These are phyloP conservation scores for Cylindroiulus punctatus DNA, from an alignment of 2,888 invertebrate genomes.

Conservation along the genomic window DNA sequence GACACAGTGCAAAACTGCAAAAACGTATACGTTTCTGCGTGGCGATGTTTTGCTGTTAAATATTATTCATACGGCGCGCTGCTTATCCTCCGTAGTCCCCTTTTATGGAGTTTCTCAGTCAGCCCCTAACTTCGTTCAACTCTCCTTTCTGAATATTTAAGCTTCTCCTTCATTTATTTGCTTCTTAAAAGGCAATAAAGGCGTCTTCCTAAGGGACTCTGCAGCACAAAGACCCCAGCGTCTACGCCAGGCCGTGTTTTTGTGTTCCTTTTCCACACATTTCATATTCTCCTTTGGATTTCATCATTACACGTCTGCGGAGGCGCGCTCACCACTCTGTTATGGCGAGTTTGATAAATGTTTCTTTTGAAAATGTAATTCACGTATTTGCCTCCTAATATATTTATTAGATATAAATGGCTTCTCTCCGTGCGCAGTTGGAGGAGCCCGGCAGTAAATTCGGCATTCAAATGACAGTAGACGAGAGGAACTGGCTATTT, in stretches of 20 bases:
- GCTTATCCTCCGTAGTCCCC: not conserved
- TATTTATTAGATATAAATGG: slow-evolving; percentile 32
- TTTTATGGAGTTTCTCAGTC: not conserved
- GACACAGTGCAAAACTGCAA: not conserved
- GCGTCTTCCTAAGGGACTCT: not conserved
- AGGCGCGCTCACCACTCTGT: not conserved
- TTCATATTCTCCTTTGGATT: slow-evolving; percentile 6
- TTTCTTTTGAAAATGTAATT: slow-evolving; percentile 14
- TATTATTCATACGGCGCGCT: not conserved
- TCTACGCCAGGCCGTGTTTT: not conserved
- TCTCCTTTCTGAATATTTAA: slow-evolving; percentile 32
- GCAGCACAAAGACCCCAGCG: not conserved
- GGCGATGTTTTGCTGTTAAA: not conserved
- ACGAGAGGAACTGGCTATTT: slow-evolving; percentile 17
- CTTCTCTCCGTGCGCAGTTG: not conserved
- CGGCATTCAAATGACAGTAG: slow-evolving; percentile 2
- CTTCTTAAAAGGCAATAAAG: slow-evolving; percentile 11
- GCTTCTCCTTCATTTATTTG: slow-evolving; percentile 13
- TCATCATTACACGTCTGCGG: not conserved
- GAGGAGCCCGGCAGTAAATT: not conserved
- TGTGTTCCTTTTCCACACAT: not conserved
- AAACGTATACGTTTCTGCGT: not conserved
- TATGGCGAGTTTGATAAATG: slow-evolving; percentile 6
- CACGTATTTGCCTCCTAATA: slow-evolving; percentile 21
- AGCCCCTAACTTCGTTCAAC: not conserved